phyloP scores from a whole-genome alignment of 37 sponge, comb jelly and placozoan species.

The Aplysina aerophoba region DNA sequence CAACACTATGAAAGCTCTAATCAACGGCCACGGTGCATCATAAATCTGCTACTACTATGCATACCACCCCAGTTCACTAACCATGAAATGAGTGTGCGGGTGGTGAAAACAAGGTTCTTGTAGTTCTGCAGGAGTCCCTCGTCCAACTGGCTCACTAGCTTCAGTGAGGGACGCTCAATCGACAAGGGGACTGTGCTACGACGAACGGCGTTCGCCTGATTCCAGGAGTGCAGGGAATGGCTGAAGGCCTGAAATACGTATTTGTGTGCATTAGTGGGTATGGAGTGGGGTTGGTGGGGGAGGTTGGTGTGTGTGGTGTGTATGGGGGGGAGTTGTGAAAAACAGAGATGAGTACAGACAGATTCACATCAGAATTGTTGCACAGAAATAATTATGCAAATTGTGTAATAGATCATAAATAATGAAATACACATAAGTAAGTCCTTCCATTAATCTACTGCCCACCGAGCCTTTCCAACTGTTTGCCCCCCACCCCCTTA shows the following conservation, averaged over 20 bases:
- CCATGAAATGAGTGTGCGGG: slow-evolving; percentile 52
- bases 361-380: too few relatives aligned
- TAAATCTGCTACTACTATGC: not conserved
- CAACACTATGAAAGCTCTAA: too few relatives aligned
- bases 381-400: too few relatives aligned
- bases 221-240: slow-evolving; percentile 76
- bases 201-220: slow-evolving; percentile 24
- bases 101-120: slow-evolving; percentile 43
- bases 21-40: not conserved
- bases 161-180: not conserved
- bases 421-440: too few relatives aligned
- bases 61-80: slow-evolving; percentile 4
- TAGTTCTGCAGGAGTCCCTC: slow-evolving; percentile 36
- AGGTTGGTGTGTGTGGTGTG: not conserved
- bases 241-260: slow-evolving; percentile 58
- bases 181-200: not conserved
- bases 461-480: too few relatives aligned
- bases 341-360: too few relatives aligned
- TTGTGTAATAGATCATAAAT: too few relatives aligned
- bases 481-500: too few relatives aligned
- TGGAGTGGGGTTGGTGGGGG: too few relatives aligned
- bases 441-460: too few relatives aligned
- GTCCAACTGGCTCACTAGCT: slow-evolving; percentile 19
- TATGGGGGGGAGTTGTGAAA: too few relatives aligned
- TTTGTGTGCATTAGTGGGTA: not conserved